Evolutionary conservation across 2,113 vertebrate genomes (phyloP), one percentile per base, ranked within the genome.

Genomic region (Bolborhynchus lineola): DNA sequence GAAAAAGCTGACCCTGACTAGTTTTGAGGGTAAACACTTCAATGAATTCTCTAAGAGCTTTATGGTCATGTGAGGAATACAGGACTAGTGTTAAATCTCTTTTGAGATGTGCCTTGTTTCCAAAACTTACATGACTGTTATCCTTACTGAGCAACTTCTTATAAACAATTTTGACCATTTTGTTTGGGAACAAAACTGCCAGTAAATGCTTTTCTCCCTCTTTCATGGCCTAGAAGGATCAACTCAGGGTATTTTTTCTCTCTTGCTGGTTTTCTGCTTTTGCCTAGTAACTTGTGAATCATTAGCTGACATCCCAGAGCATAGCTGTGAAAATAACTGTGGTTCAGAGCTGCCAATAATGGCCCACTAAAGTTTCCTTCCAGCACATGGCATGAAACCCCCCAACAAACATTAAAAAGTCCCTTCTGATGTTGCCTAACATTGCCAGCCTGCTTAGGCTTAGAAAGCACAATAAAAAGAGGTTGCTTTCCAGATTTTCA

Each of bases 301-400:
- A 95, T 97, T 97, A 97, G 94, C 72, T 87, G 92, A 96, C 95
- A 97, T 92, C 97, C 90, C 78, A 96, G 89, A 97, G 87, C 88
- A 89, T 92, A 97, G 92, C 96, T 96, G 94, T 97, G 96, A 97
- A 97, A 96, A 97, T 87, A 97, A 97, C 82, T 96, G 95, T 96
- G 93, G 86, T 92, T 96, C 91, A 95, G 96, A 94, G 95, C 88
- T 94, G 95, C 95, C 89, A 95, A 95, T 90, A 94, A 95, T 92
- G 75, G 83, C 90, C 86, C 64, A 95, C 88, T 97, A 89, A 96
- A 97, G 90, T 93, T 94, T 69, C 90, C 96, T 97, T 72, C 90
- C 86, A 96, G 95, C 85, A 93, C 95, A 93, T 86, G 94, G 88
- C 86, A 96, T 92, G 89, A 97, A 95, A 65, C 35, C 15, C 80